Evolutionary conservation across 2,113 vertebrate species (phyloP).

Genomic region (Crotalus tigris): DNA sequence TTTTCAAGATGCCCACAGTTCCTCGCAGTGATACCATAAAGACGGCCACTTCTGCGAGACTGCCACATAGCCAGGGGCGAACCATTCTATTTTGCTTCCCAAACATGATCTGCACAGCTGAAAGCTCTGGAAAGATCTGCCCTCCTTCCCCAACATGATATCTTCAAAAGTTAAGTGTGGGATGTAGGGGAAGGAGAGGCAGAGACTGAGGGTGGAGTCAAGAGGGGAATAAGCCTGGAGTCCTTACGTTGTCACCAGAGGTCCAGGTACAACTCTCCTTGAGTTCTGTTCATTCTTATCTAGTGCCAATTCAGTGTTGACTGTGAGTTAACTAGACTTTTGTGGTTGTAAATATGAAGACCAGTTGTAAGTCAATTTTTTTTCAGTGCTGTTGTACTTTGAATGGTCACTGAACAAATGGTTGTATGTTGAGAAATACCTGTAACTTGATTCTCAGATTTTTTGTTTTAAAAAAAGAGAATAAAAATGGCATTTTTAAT

Average conservation of each 20-base stretch:
- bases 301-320: neutral
- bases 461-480: neutral
- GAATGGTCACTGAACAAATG: neutral
- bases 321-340: neutral
- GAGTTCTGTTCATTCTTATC: neutral
- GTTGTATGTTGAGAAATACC: neutral
- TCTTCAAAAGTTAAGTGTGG: neutral
- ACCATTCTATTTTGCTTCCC: neutral
- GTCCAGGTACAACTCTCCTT: neutral
- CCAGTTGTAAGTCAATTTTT: neutral
- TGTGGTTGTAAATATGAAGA: neutral
- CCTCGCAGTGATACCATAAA: neutral
- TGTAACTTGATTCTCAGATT: neutral
- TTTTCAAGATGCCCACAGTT: neutral
- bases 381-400: neutral
- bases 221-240: neutral
- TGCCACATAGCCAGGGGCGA: neutral
- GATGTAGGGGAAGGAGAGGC: neutral
- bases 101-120: neutral
- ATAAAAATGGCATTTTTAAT: neutral
- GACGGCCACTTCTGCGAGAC: neutral
- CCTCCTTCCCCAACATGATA: neutral
- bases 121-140: neutral
- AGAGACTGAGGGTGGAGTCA: neutral
- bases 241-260: neutral